Evolutionary conservation across 2,888 invertebrate genomes (phyloP).

Genomic region (Elysia crispata): DNA sequence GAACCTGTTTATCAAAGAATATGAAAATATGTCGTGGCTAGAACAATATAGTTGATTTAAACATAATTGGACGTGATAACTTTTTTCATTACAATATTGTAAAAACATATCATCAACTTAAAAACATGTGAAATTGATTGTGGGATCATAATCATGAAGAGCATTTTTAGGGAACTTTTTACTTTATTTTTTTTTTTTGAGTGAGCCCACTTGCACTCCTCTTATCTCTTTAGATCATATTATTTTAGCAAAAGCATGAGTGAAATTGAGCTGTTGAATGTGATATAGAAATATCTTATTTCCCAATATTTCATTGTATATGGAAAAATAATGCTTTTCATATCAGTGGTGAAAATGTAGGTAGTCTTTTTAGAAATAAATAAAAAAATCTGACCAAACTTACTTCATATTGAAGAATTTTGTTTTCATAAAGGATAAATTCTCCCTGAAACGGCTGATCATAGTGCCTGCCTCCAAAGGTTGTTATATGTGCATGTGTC

Average conservation of each 20-base stretch:
- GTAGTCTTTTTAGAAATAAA: too few species aligned
- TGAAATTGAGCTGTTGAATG: too few species aligned
- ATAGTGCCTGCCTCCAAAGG: conserved; percentile 68
- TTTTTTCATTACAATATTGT: neutral
- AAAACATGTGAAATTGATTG: neutral
- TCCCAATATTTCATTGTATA: too few species aligned
- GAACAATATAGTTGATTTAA: too few species aligned
- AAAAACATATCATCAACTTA: neutral
- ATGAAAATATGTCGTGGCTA: too few species aligned
- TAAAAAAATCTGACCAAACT: conserved; percentile 18
- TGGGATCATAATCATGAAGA: neutral
- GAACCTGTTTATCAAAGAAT: too few species aligned
- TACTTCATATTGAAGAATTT: conserved; percentile 65
- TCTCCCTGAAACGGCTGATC: conserved; percentile 68
- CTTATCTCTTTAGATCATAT: neutral
- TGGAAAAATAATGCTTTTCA: too few species aligned
- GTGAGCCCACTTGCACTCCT: neutral
- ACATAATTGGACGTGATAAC: too few species aligned
- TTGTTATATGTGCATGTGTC: conserved; percentile 61
- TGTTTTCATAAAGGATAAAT: conserved; percentile 66
- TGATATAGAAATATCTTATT: too few species aligned
- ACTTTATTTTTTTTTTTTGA: neutral
- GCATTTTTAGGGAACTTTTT: neutral
- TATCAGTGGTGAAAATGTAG: too few species aligned
- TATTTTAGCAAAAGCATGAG: too few species aligned